Evolutionary conservation across 2,888 invertebrate genomes (phyloP).

Genomic region (Ariolimax columbianus): DNA sequence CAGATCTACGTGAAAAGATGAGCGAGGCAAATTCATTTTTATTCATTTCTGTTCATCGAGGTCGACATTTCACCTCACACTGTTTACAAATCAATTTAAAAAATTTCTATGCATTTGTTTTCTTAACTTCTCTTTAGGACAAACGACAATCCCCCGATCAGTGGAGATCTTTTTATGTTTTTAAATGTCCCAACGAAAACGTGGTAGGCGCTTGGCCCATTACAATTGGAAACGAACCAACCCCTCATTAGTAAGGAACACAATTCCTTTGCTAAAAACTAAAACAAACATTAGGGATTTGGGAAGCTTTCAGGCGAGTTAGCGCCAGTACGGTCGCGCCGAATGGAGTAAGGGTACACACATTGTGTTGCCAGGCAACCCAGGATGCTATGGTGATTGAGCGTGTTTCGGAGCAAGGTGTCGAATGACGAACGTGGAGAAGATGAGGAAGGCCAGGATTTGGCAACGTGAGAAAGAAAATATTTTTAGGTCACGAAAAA

Average conservation of each 20-base stretch:
- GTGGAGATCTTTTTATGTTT: neutral
- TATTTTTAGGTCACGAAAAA: conserved; percentile 31
- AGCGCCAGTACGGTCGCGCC: conserved; percentile 21
- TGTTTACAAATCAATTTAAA: too few relatives aligned
- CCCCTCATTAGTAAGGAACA: conserved; percentile 45
- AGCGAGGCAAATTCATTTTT: too few relatives aligned
- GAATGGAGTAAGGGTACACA: conserved; percentile 37
- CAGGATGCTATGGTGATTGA: conserved; percentile 32
- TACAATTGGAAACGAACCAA: conserved; percentile 42
- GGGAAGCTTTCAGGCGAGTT: conserved; percentile 48
- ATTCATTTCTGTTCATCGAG: too few relatives aligned
- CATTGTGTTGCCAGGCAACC: conserved; percentile 48
- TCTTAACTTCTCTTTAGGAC: neutral
- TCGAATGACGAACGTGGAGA: conserved; percentile 34
- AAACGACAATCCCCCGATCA: neutral
- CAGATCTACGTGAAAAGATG: too few relatives aligned
- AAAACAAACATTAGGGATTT: conserved; percentile 42
- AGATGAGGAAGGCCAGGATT: conserved; percentile 7
- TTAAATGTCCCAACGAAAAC: neutral
- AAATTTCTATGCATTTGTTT: neutral
- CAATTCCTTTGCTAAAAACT: conserved; percentile 49
- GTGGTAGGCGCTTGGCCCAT: conserved; percentile 18
- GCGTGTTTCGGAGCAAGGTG: conserved; percentile 36
- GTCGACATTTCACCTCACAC: neutral
- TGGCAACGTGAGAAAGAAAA: conserved; percentile 38